Evolutionary conservation across 2,113 vertebrate species (phyloP).

Genomic region (Neotragus pygmaeus): DNA sequence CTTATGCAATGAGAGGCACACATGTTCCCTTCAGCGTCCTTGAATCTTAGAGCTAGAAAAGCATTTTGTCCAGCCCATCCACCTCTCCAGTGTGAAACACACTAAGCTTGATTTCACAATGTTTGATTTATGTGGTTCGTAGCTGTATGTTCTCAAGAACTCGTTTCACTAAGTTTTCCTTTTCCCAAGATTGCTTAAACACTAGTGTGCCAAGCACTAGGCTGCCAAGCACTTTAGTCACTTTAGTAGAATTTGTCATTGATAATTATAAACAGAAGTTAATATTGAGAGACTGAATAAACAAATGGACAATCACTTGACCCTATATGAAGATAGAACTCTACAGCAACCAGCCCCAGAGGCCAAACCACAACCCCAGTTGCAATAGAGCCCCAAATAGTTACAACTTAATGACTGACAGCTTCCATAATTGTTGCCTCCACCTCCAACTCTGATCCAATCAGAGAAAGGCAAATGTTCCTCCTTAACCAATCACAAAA

Average conservation of each 20-base stretch:
- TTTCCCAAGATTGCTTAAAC: not conserved
- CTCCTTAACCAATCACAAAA: not conserved
- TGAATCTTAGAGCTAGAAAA: not conserved
- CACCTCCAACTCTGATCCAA: not conserved
- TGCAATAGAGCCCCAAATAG: not conserved
- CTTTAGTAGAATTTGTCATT: not conserved
- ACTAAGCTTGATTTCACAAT: not conserved
- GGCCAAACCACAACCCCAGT: not conserved
- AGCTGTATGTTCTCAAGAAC: not conserved
- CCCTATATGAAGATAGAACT: not conserved
- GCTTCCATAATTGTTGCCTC: not conserved
- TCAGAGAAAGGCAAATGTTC: not conserved
- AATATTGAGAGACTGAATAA: not conserved
- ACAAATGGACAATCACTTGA: not conserved
- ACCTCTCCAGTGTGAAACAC: not conserved
- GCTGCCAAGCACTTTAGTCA: not conserved
- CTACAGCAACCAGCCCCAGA: not conserved
- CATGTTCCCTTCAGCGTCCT: not conserved
- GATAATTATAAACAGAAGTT: not conserved
- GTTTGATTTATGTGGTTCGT: not conserved
- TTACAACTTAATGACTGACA: not conserved
- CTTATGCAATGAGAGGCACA: not conserved
- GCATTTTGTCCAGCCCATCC: not conserved
- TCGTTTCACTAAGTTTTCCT: not conserved
- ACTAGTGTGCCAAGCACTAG: not conserved